Percentiles rank a stretch among this genome's conserved stretches.
Evolutionary conservation across 1,140 invertebrate genomes (phyloP).

Genomic region (Lepidurus arcticus): DNA sequence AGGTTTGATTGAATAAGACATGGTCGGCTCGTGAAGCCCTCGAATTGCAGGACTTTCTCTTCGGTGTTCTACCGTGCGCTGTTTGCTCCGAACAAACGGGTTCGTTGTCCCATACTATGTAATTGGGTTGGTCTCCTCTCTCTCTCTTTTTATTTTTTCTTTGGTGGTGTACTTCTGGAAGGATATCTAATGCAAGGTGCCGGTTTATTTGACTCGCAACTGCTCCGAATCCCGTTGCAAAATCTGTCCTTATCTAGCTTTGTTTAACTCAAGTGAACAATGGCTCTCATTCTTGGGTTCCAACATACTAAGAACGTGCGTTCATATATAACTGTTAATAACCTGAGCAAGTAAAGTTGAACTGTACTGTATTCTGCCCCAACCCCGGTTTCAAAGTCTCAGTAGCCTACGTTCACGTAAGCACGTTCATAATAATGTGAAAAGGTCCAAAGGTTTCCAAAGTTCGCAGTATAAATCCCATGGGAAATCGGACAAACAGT

Average conservation of each 20-base stretch:
- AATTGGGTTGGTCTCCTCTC: not conserved
- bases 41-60: not conserved
- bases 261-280: no score
- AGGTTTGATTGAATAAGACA: slow-evolving; percentile 1
- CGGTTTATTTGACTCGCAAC: no score
- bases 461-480: not conserved
- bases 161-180: no score
- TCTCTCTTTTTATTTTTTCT: not conserved
- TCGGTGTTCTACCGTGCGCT: not conserved
- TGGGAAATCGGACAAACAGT: not conserved
- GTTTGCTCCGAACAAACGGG: not conserved
- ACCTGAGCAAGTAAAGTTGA: no score
- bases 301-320: no score
- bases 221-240: no score
- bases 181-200: no score
- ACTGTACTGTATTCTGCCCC: no score
- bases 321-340: no score
- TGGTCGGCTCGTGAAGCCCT: not conserved
- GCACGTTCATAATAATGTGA: not conserved
- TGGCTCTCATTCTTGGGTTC: no score
- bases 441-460: not conserved
- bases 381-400: no score
- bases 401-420: not conserved
- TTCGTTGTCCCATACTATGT: slow-evolving; percentile 9
- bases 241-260: no score